These are phyloP conservation scores for Poecilus cupreus DNA, from an alignment of 2,888 invertebrate genomes.

Conservation along the genomic window DNA sequence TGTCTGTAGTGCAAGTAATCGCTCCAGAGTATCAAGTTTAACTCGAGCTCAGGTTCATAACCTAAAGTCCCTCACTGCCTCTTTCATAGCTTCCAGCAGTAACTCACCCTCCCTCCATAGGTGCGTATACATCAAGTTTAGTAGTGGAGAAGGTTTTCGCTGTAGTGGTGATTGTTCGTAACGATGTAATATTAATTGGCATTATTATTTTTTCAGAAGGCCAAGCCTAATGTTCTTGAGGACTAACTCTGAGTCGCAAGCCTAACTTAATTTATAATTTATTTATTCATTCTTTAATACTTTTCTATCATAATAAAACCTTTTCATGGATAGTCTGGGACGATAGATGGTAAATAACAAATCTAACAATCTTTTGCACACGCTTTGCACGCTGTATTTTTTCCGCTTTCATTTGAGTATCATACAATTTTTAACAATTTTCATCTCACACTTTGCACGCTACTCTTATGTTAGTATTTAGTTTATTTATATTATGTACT, in stretches of 20 bases:
- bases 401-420: background rate
- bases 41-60: constrained; percentile 76
- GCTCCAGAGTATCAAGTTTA: constrained; percentile 76
- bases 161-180: background rate
- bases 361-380: constrained; percentile 35
- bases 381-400: constrained; percentile 4
- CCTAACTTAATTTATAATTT: constrained; percentile 49
- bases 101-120: constrained; percentile 72
- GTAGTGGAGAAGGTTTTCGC: background rate
- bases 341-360: constrained; percentile 57
- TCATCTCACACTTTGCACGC: background rate
- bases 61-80: constrained; percentile 74
- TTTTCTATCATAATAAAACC: constrained; percentile 34
- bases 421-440: background rate
- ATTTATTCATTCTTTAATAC: constrained; percentile 48
- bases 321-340: constrained; percentile 53
- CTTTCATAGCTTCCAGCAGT: constrained; percentile 74
- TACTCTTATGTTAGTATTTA: background rate
- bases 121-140: constrained; percentile 67
- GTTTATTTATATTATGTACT: background rate
- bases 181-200: constrained; percentile 24
- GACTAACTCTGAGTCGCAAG: constrained; percentile 57
- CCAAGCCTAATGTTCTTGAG: constrained; percentile 53
- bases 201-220: constrained; percentile 54
- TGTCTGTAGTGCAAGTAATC: constrained; percentile 72